Conservation (phyloP, 2,888 invertebrate genomes). For the Idaea aversata region DNA sequence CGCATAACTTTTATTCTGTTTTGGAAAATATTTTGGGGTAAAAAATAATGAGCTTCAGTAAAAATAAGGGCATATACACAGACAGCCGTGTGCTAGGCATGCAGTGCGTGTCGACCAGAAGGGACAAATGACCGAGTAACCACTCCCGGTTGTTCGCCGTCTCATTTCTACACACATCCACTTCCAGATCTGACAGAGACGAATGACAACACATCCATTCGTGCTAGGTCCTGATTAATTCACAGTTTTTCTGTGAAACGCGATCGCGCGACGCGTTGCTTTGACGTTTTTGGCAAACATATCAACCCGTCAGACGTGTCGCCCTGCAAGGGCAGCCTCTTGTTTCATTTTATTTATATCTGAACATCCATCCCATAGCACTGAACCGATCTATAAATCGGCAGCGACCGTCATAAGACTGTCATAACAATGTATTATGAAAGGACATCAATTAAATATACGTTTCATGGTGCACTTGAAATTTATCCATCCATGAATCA, state of each 20-base stretch:
- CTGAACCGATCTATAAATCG: slow-evolving; percentile 35
- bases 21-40: slow-evolving; percentile 19
- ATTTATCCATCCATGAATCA: slow-evolving; percentile 76
- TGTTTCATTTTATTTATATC: slow-evolving; percentile 34
- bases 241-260: slow-evolving; percentile 73
- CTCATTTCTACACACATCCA: slow-evolving; percentile 51
- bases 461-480: slow-evolving; percentile 68
- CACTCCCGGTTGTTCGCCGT: slow-evolving; percentile 64
- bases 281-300: slow-evolving; percentile 65
- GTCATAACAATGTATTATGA: slow-evolving; percentile 67
- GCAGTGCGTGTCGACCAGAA: slow-evolving; percentile 58
- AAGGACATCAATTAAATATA: slow-evolving; percentile 67
- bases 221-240: slow-evolving; percentile 70
- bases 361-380: slow-evolving; percentile 19
- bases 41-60: slow-evolving; percentile 36
- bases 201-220: slow-evolving; percentile 59
- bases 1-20: slow-evolving; percentile 8
- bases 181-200: slow-evolving; percentile 60
- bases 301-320: slow-evolving; percentile 54
- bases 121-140: slow-evolving; percentile 70
- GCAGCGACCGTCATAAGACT: slow-evolving; percentile 45
- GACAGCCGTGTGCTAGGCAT: slow-evolving; percentile 44
- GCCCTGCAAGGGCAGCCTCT: slow-evolving; percentile 35
- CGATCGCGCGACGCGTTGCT: slow-evolving; percentile 54
- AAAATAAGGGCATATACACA: slow-evolving; percentile 44